Percentiles rank a stretch among this genome's conserved stretches.
Evolutionary conservation across 2,888 invertebrate genomes (phyloP).

Genomic region (Polyommatus icarus): DNA sequence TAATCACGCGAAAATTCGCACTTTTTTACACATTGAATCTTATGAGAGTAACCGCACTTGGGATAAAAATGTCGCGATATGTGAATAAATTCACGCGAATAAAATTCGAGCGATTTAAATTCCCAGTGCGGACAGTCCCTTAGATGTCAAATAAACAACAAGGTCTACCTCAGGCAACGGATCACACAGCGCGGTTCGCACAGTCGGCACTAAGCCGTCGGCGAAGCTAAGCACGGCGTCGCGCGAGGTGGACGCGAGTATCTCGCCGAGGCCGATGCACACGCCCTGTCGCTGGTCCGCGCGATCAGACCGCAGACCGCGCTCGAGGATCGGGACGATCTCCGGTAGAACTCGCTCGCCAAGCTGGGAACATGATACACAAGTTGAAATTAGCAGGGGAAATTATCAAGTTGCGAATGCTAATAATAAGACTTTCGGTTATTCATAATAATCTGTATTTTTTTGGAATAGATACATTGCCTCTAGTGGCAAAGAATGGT

Average conservation of each 20-base stretch:
- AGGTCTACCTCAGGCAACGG: conserved; percentile 85
- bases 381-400: background rate
- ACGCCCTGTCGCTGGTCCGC: conserved; percentile 98
- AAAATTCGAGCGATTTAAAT: too few species aligned
- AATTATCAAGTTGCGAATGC: too few species aligned
- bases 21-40: too few species aligned
- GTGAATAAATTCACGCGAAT: too few species aligned
- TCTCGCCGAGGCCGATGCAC: conserved; percentile 98
- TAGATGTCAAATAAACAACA: background rate
- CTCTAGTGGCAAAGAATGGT: too few species aligned
- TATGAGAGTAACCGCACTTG: too few species aligned
- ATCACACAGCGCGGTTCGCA: conserved; percentile 96
- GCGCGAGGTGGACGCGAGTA: conserved; percentile 96
- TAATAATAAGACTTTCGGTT: too few species aligned
- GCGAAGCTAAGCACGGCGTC: conserved; percentile 92
- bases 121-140: too few species aligned
- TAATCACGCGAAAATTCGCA: too few species aligned
- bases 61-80: too few species aligned
- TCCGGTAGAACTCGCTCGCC: conserved; percentile 98
- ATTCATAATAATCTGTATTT: too few species aligned
- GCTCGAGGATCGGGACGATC: conserved; percentile 98
- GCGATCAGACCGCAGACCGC: conserved; percentile 93
- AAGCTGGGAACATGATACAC: conserved; percentile 64
- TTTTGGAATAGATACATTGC: too few species aligned
- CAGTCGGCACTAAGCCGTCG: conserved; percentile 86